Conservation (phyloP, 2,888 invertebrate genomes). For the Leptinotarsa rubiginosa region DNA sequence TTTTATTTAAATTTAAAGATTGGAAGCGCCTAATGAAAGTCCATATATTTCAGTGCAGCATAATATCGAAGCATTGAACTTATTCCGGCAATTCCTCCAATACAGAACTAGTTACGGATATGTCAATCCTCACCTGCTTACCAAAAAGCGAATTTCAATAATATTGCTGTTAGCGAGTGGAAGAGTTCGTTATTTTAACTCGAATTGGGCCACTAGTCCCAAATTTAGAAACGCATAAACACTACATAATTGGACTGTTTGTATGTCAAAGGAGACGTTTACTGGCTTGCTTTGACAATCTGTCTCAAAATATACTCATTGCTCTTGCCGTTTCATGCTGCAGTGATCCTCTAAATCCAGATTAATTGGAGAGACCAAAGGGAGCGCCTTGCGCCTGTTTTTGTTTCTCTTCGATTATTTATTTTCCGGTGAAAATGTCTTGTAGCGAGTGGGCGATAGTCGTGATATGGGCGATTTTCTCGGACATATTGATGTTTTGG, state of each 20-base stretch:
- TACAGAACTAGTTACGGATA: constrained; percentile 23
- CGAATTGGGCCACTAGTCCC: constrained; percentile 55
- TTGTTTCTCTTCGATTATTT: constrained; percentile 15
- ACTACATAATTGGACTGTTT: constrained; percentile 65
- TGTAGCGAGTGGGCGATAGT: constrained; percentile 19
- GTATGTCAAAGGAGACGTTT: constrained; percentile 65
- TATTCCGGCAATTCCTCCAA: not conserved
- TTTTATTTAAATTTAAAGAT: no score
- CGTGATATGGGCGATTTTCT: constrained; percentile 9
- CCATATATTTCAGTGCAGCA: no score
- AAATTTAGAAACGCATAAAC: constrained; percentile 64
- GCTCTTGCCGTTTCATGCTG: constrained; percentile 49
- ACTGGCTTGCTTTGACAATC: constrained; percentile 65
- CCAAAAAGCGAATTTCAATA: constrained; percentile 34
- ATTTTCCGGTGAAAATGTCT: constrained; percentile 16
- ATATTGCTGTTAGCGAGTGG: constrained; percentile 35
- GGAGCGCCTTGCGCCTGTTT: constrained; percentile 27
- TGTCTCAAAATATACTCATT: constrained; percentile 60
- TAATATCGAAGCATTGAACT: no score
- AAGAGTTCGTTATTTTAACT: constrained; percentile 32
- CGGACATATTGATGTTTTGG: constrained; percentile 5
- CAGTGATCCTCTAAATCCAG: constrained; percentile 50
- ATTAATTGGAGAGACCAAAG: constrained; percentile 49
- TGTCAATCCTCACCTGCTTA: constrained; percentile 29
- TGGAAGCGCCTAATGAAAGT: no score